phyloP scores from a whole-genome alignment of 1,140 invertebrate genomes.

The Leptinotarsa lineolata region DNA sequence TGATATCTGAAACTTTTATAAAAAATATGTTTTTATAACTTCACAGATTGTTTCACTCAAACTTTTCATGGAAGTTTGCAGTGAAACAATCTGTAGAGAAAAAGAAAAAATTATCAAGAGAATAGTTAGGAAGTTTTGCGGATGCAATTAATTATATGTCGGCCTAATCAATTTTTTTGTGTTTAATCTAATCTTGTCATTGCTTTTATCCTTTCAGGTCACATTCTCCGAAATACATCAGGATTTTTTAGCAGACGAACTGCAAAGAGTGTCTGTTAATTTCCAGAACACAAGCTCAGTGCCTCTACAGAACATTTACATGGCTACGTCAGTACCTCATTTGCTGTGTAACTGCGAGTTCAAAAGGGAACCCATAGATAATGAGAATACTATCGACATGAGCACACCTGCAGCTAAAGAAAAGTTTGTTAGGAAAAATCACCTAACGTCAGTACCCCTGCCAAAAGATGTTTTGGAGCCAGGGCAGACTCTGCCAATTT shows the following conservation, averaged over 20 bases:
- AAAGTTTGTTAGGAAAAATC: slow-evolving; percentile 58
- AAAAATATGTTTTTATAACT: no score
- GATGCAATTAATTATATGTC: no score
- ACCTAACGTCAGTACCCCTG: slow-evolving; percentile 60
- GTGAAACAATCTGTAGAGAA: no score
- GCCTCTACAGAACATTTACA: slow-evolving; percentile 66
- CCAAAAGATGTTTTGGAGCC: slow-evolving; percentile 59
- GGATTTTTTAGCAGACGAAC: slow-evolving; percentile 74
- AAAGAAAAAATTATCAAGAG: no score
- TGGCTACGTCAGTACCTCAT: slow-evolving; percentile 71
- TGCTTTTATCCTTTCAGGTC: slow-evolving; percentile 59
- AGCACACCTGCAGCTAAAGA: slow-evolving; percentile 55
- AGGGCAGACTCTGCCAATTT: slow-evolving; percentile 62
- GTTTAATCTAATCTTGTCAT: slow-evolving; percentile 25
- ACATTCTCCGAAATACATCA: slow-evolving; percentile 70
- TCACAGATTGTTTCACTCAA: no score
- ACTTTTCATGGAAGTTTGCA: no score
- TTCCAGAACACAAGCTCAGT: slow-evolving; percentile 72
- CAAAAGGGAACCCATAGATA: slow-evolving; percentile 38
- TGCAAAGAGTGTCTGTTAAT: slow-evolving; percentile 69
- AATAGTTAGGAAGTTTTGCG: no score
- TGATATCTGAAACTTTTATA: no score
- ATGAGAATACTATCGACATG: slow-evolving; percentile 49
- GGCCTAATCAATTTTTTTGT: no score
- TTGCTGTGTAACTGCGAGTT: slow-evolving; percentile 60